Evolutionary conservation across 1,140 invertebrate species (phyloP).

Genomic region (Pogonomyrmex californicus): DNA sequence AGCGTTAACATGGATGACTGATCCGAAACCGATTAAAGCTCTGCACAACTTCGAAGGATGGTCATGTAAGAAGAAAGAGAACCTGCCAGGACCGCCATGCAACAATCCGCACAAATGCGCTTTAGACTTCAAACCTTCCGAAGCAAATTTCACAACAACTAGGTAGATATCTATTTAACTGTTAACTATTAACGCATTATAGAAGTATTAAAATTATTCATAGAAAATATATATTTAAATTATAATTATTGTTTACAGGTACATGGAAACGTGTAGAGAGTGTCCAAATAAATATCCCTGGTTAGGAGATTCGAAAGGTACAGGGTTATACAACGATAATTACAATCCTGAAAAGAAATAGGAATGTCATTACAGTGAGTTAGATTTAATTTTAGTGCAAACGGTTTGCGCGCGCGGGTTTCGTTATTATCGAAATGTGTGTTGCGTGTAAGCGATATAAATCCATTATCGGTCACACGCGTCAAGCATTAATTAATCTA

Average conservation of each 20-base stretch:
- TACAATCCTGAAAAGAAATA: conserved; percentile 91
- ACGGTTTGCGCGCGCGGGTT: conserved; percentile 29
- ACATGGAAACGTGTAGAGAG: conserved; percentile 95
- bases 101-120: conserved; percentile 95
- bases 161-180: conserved; percentile 83
- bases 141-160: conserved; percentile 92
- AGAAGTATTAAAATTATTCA: conserved; percentile 35
- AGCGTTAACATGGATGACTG: conserved; percentile 96
- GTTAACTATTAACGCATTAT: neutral
- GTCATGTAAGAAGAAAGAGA: conserved; percentile 92
- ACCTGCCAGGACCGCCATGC: conserved; percentile 91
- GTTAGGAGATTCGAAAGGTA: conserved; percentile 94
- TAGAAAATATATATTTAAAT: neutral
- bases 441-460: conserved; percentile 37
- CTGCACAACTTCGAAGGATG: conserved; percentile 93
- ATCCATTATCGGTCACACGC: conserved; percentile 6
- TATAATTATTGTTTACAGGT: conserved; percentile 86
- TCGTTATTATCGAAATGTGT: conserved; percentile 64
- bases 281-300: conserved; percentile 96
- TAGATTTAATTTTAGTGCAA: conserved; percentile 65
- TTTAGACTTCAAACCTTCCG: conserved; percentile 92
- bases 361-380: conserved; percentile 43
- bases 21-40: conserved; percentile 91
- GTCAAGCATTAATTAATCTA: neutral
- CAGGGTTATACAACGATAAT: conserved; percentile 92